phyloP scores from a whole-genome alignment of 2,888 invertebrate species.

The Reticulitermes lucifugus region DNA sequence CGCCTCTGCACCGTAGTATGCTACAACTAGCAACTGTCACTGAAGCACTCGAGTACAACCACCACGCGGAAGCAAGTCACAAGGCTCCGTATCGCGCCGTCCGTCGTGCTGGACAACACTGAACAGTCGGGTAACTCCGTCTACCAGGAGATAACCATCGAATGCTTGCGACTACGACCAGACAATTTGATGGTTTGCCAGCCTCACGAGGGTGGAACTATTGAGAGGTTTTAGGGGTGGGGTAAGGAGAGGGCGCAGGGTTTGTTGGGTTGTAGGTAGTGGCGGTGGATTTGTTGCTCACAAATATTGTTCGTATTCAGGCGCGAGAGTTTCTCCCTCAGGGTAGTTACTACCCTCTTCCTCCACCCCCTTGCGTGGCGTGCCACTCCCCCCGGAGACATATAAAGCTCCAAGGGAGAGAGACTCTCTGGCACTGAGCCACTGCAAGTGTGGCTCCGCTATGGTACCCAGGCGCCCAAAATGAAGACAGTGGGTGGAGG shows the following conservation, averaged over 20 bases:
- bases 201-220: constrained; percentile 28
- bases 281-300: constrained; percentile 44
- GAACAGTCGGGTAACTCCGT: neutral
- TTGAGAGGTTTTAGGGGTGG: neutral
- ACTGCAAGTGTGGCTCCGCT: neutral
- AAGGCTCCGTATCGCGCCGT: neutral
- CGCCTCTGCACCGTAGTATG: too few relatives aligned
- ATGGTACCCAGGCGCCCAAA: neutral
- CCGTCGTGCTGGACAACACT: constrained; percentile 16
- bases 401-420: constrained; percentile 8
- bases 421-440: neutral
- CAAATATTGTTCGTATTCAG: constrained; percentile 45
- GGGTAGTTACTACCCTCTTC: constrained; percentile 62
- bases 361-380: constrained; percentile 57
- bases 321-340: constrained; percentile 60
- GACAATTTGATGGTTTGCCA: constrained; percentile 59
- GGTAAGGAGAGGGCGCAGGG: constrained; percentile 56
- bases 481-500: constrained; percentile 40
- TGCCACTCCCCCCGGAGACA: constrained; percentile 65
- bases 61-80: neutral
- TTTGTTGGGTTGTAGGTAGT: constrained; percentile 33
- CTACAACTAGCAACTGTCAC: neutral
- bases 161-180: constrained; percentile 50
- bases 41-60: neutral
- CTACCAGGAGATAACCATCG: constrained; percentile 21